Base-by-base conservation (phyloP, 1,140 invertebrate species). In the Drosophila funebris region DNA sequence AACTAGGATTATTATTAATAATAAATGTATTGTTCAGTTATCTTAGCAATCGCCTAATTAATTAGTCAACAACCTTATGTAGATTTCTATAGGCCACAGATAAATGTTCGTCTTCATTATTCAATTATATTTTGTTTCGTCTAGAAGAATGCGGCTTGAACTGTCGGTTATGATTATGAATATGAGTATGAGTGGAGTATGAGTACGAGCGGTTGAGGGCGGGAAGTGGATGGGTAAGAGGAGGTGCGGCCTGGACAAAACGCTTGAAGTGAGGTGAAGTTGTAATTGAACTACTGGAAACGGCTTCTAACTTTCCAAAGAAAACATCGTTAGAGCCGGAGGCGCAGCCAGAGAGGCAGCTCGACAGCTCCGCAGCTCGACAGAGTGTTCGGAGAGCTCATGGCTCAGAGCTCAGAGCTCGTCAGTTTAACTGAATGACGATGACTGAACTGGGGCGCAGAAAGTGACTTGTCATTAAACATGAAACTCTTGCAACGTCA, bases 401-500 rank as follows among this genome's bases (percentile, higher is more conserved):
- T n/a, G n/a, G n/a, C n/a, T n/a, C n/a, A n/a, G n/a, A n/a, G n/a
- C 1, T 3, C 0, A 16, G 37, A 41, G 13, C 2, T 11, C 9
- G 48, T 27, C 6, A 29, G 44, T 43, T 43, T 31, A 41, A 44
- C 14, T 46, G 71, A 82, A 81, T 82, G 78, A 88, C 74, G 83
- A 80, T 73, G 73, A 76, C 48, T 83, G 78, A 88, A 87, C 83
- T 87, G 84, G 83, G 83, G 79, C 78, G 83, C 83, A 83, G 78
- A 87, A 87, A 87, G 83, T 88, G 83, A 88, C 83, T 87, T 88
- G 83, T 76, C 78, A 84, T 88, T 87, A 88, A 87, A 81, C 83
- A 88, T 76, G 84, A 88, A 85, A 85, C 83, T 85, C 82, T 85
- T 88, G 83, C 83, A 88, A 69, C 83, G 83, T 83, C 83, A 89